Evolutionary conservation across 2,113 vertebrate genomes (phyloP), one percentile per base, ranked within the genome.

Genomic region (Scomber japonicus): DNA sequence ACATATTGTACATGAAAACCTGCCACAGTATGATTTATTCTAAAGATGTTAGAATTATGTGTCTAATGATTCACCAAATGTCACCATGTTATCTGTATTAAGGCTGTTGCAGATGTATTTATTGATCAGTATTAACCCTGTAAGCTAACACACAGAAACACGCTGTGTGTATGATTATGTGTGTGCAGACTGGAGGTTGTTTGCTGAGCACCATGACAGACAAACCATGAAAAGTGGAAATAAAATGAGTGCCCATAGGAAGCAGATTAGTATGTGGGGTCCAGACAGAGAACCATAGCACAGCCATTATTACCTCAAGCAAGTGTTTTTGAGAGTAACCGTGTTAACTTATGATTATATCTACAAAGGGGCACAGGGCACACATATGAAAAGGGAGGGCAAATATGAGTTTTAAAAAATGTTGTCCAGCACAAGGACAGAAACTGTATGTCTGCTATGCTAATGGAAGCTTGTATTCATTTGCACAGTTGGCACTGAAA

Each of bases 171-270:
- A 6, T 11, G 7, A 4, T 4, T 49, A 1, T 24, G 48, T 45
- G 57, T 17, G n/a, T 24, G 21, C 44, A 15, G 8, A 56, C 72
- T 73, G 57, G 56, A 68, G 31, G 48, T 40, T 53, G 50, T 66
- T 60, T 75, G 5, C 49, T 48, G 40, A 50, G 15, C 15, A 54
- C 24, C 55, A 53, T 35, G 65, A 51, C 48, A 56, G 78, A 71
- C 64, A 82, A 89, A 91, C 66, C 80, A 64, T 83, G 81, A 88
- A 77, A 89, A 75, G 78, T 50, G 46, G 35, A 82, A 70, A 78
- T 53, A 24, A 50, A 30, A 46, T 59, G 81, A 90, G 55, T 54
- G 79, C 40, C 76, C 31, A 27, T 78, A 64, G 67, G 69, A 83
- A 91, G 79, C 82, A 66, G 67, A 88, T 88, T 75, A 89, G 24